A percentile compares a stretch with the other conserved stretches of the same genome.
phyloP scores from a whole-genome alignment of 2,113 vertebrate genomes.

The Gymnobelideus leadbeateri region DNA sequence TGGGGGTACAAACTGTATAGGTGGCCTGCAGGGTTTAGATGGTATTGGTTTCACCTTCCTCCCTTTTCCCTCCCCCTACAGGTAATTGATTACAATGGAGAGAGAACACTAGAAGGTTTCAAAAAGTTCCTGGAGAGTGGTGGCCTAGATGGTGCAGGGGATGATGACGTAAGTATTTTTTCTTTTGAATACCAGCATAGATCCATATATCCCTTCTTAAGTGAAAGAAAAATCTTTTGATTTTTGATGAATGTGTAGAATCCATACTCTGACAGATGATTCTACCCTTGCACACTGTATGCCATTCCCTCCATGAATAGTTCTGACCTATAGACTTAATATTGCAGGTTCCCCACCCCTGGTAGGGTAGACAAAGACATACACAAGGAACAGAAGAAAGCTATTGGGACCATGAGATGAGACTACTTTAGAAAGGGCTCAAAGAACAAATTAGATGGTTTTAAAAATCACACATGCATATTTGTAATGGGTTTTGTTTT shows the following conservation, averaged over 20 bases:
- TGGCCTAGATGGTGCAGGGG: slow-evolving; percentile 94
- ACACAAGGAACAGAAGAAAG: neutral
- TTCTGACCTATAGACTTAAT: neutral
- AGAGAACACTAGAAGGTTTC: slow-evolving; percentile 96
- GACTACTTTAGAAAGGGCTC: neutral
- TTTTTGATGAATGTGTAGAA: neutral
- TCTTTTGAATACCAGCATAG: neutral
- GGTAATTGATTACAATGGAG: slow-evolving; percentile 97
- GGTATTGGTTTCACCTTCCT: neutral
- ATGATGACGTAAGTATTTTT: slow-evolving; percentile 86
- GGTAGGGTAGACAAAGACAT: neutral
- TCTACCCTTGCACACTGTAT: neutral
- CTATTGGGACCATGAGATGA: too few relatives aligned
- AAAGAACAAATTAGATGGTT: neutral
- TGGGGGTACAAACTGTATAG: slow-evolving; percentile 57
- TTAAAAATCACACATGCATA: neutral
- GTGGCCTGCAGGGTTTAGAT: neutral
- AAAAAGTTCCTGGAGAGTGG: slow-evolving; percentile 97
- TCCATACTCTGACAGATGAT: neutral
- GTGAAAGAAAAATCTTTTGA: neutral
- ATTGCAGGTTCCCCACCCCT: neutral
- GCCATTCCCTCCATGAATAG: neutral
- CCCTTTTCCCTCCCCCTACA: slow-evolving; percentile 65
- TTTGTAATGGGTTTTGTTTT: too few relatives aligned
- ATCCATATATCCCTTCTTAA: neutral